These are phyloP conservation scores for Ceratitis capitata DNA, from an alignment of 1,140 invertebrate species.

Conservation along the genomic window DNA sequence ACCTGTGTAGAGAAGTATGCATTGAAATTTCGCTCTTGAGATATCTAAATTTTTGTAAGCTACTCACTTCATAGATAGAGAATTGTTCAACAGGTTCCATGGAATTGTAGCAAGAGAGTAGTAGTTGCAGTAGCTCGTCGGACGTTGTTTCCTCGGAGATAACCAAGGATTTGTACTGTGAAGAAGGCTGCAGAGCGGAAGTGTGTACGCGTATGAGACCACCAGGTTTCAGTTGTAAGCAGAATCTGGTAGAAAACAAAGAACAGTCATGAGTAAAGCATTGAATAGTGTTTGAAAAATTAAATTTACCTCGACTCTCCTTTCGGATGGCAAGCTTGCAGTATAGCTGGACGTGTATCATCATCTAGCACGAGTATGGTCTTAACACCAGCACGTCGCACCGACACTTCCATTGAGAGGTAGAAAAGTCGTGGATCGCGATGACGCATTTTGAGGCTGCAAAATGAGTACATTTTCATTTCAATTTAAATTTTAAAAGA, in stretches of 20 bases:
- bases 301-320: slow-evolving; percentile 82
- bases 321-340: slow-evolving; percentile 90
- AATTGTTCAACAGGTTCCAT: slow-evolving; percentile 85
- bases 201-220: slow-evolving; percentile 91
- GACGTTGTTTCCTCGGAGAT: slow-evolving; percentile 90
- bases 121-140: slow-evolving; percentile 85
- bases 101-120: slow-evolving; percentile 86
- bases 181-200: slow-evolving; percentile 87
- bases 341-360: slow-evolving; percentile 84
- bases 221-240: slow-evolving; percentile 83
- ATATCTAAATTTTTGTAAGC: neutral
- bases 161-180: slow-evolving; percentile 90
- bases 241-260: slow-evolving; percentile 75
- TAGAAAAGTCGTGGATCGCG: slow-evolving; percentile 92
- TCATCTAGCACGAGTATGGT: slow-evolving; percentile 88
- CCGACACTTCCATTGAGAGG: slow-evolving; percentile 91
- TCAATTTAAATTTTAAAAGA: neutral
- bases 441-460: slow-evolving; percentile 79
- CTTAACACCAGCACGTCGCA: slow-evolving; percentile 80
- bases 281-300: neutral
- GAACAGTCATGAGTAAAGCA: neutral
- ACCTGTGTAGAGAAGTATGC: slow-evolving; percentile 65
- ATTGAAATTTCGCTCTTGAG: neutral
- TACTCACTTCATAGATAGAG: slow-evolving; percentile 84
- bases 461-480: neutral